Base-by-base conservation (phyloP, 2,113 vertebrate genomes). In the Rynchops niger region DNA sequence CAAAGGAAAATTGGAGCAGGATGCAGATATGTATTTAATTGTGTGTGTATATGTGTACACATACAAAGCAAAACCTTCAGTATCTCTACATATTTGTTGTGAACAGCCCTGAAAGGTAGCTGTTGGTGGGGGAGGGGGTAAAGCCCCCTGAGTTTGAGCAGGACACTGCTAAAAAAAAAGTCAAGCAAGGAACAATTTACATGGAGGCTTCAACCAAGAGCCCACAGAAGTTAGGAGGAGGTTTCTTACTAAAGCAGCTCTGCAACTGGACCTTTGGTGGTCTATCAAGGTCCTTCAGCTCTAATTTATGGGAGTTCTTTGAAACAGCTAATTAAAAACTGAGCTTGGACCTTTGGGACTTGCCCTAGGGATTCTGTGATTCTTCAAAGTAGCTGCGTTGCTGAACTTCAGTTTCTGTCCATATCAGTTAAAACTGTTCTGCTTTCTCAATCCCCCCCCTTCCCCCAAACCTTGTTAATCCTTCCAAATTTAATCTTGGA, bases 31-130 rank as follows among this genome's bases (percentile, higher is more conserved):
- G 7, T 19, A 5, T 70, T 70, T 55, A 27, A 34, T 14, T 49
- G 13, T 45, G 29, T 8, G 17, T 14, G 13, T 14, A 4, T 20
- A 4, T 16, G 16, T 2, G 2, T 18, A 9, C 3, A 27, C 30
- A 34, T 4, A n/a, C 34, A 9, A 43, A 87, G 30, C 50, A 74
- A 74, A 80, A 14, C 30, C 7, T 62, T 71, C 23, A 20, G 6
- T 9, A 5, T 23, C 2, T 40, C 9, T 9, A 0, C 2, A 1
- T 40, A 2, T 8, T 71, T 20, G 9, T 36, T 72, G 56, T 32
- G 66, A 14, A 5, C 7, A 72, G 72, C 53, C 19, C 21, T 45
- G 43, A 11, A 50, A 47, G 78, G 26, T 6, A 73, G 32, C 53
- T 52, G 9, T 15, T 15, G 42, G 23, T 7, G 45, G 8, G 47